Percentiles rank a stretch among this genome's conserved stretches.
Conservation (phyloP, 2,113 vertebrate genomes). For the Bos indicus region DNA sequence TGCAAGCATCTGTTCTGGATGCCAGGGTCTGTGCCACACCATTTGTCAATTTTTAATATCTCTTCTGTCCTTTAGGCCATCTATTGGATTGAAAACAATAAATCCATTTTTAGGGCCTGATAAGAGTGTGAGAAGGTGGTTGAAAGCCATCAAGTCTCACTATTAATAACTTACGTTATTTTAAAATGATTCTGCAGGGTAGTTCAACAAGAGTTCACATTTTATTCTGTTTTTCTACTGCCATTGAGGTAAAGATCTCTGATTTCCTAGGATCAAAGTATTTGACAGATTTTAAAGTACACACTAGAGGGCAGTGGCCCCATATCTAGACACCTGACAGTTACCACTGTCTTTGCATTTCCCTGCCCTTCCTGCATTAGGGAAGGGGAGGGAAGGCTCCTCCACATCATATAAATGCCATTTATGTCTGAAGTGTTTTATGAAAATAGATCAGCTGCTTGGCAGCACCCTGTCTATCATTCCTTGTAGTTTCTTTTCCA, state of each 20-base stretch:
- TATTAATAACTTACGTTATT: not conserved
- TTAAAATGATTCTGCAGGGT: not conserved
- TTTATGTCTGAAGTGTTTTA: not conserved
- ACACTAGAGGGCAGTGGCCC: slow-evolving; percentile 65
- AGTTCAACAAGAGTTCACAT: not conserved
- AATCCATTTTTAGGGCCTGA: not conserved
- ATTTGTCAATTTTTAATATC: not conserved
- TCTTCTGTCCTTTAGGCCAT: not conserved
- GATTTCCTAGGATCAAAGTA: not conserved
- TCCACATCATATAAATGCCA: not conserved
- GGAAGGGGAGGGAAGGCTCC: not conserved
- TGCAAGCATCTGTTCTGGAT: not conserved
- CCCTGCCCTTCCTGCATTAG: not conserved
- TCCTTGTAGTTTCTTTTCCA: not conserved
- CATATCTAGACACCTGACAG: not conserved
- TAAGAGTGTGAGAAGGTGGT: not conserved
- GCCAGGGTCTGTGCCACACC: not conserved
- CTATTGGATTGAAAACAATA: not conserved
- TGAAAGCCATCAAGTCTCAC: not conserved
- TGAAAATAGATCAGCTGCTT: not conserved
- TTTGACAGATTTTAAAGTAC: not conserved
- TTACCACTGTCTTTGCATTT: not conserved
- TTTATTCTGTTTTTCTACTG: not conserved
- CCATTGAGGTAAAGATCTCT: not conserved
- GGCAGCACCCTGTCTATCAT: not conserved